These are phyloP conservation scores for Linnaemya vulpina DNA, from an alignment of 2,888 invertebrate genomes.

Conservation along the genomic window DNA sequence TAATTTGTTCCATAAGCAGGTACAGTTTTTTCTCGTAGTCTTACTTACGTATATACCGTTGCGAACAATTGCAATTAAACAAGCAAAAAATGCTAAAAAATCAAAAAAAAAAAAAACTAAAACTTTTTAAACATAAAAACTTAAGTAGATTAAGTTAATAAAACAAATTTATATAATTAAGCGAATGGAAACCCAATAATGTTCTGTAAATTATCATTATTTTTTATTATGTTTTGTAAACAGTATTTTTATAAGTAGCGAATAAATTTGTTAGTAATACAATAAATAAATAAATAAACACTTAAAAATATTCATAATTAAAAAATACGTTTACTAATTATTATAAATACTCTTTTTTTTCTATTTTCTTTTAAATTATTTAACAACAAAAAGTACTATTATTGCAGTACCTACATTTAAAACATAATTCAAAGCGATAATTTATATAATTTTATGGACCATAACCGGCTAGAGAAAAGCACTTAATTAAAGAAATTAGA, in stretches of 20 bases:
- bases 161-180: background rate
- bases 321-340: slow-evolving; percentile 8
- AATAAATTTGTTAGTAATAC: slow-evolving; percentile 70
- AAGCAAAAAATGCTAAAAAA: slow-evolving; percentile 80
- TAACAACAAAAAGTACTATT: too few species aligned
- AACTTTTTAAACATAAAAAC: background rate
- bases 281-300: slow-evolving; percentile 70
- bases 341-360: background rate
- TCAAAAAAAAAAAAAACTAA: slow-evolving; percentile 55
- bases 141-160: slow-evolving; percentile 7
- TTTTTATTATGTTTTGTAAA: slow-evolving; percentile 41
- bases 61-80: slow-evolving; percentile 47
- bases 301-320: slow-evolving; percentile 44
- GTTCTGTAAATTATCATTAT: slow-evolving; percentile 46
- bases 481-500: too few species aligned
- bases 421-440: too few species aligned
- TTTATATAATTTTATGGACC: too few species aligned
- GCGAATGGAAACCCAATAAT: slow-evolving; percentile 6
- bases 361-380: too few species aligned
- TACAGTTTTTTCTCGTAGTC: slow-evolving; percentile 34
- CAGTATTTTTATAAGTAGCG: slow-evolving; percentile 51
- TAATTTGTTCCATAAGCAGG: slow-evolving; percentile 56
- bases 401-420: too few species aligned
- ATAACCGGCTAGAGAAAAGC: too few species aligned
- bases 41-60: slow-evolving; percentile 70